These are phyloP conservation scores for Agraylea sexmaculata DNA, from an alignment of 1,140 invertebrate genomes.

Conservation along the genomic window DNA sequence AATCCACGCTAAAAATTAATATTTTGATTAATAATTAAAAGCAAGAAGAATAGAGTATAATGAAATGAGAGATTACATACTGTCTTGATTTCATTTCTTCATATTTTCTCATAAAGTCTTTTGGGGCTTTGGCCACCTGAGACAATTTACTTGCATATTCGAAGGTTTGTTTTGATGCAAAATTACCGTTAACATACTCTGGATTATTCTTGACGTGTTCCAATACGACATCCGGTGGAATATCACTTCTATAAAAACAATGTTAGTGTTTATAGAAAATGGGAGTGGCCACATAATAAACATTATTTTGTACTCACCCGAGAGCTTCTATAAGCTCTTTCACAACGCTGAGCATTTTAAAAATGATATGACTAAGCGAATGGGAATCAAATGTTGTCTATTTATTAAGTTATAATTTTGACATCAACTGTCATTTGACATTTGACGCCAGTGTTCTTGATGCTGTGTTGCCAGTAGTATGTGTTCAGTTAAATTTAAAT, in stretches of 20 bases:
- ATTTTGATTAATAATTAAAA: too few relatives aligned
- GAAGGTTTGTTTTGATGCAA: conserved; percentile 33
- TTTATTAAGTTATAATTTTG: conserved; percentile 3
- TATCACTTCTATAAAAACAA: conserved; percentile 34
- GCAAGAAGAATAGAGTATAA: too few relatives aligned
- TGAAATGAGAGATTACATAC: conserved; percentile 22
- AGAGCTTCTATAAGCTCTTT: conserved; percentile 37
- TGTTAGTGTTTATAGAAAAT: conserved; percentile 4
- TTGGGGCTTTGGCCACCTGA: conserved; percentile 31
- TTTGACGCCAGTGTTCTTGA: too few relatives aligned
- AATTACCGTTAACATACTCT: conserved; percentile 34
- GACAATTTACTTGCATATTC: conserved; percentile 37
- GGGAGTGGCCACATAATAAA: neutral
- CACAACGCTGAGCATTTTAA: conserved; percentile 35
- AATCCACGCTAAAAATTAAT: conserved; percentile 33
- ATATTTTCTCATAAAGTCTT: conserved; percentile 36
- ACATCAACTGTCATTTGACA: too few relatives aligned
- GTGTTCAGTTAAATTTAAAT: too few relatives aligned
- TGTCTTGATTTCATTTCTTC: conserved; percentile 36
- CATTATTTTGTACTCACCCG: conserved; percentile 25
- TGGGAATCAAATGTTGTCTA: neutral
- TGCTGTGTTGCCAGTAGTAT: too few relatives aligned
- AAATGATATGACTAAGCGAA: neutral
- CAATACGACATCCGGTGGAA: conserved; percentile 35
- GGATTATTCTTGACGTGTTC: conserved; percentile 40